Evolutionary conservation across 2,888 invertebrate species (phyloP), one percentile per base, ranked within the genome.

Genomic region (Drosophila yooni): DNA sequence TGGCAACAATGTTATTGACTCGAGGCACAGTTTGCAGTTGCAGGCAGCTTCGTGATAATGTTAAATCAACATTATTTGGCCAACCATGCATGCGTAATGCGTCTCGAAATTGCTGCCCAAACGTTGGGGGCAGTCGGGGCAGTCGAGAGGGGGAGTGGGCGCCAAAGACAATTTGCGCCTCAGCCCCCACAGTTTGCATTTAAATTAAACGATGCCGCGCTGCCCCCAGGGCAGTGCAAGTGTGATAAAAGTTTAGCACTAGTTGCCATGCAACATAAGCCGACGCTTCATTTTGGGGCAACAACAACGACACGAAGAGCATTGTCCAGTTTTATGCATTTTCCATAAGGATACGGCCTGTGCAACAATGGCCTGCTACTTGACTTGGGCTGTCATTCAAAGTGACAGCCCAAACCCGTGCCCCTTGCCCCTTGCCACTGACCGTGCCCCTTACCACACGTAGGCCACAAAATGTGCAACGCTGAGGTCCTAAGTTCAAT

Each of bases 31-130:
- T 54, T 78, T 60, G 51, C 69, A 78, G 31, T 27, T 60, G 38
- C 34, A 21, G 63, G 25, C 31, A 21, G 65, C 59, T 60, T 29
- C 72, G 81, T 90, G 90, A 88, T 91, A 91, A 91, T 91, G 88
- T 88, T 91, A 91, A 91, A 92, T 91, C 92, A 91, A 91, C 91
- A 92, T 92, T 92, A 91, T 91, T 91, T 91, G 89, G 89, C 77
- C 91, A 89, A 79, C 81, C 92, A 91, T 92, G 91, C 92, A 92
- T 92, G 89, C 81, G 76, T 91, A 91, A 91, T 92, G 82, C 82
- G 82, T 84, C 82, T 84, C 87, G 86, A 82, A 89, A 82, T 88
- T 82, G 88, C 80, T 33, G 48, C 52, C 82, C 27, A 60, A 51
- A 50, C 27, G 36, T 7, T 27, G 58, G n/a, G 31, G 53, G 15